Conservation (phyloP, 2,113 vertebrate species). For the Microcebus ravelobensis region DNA sequence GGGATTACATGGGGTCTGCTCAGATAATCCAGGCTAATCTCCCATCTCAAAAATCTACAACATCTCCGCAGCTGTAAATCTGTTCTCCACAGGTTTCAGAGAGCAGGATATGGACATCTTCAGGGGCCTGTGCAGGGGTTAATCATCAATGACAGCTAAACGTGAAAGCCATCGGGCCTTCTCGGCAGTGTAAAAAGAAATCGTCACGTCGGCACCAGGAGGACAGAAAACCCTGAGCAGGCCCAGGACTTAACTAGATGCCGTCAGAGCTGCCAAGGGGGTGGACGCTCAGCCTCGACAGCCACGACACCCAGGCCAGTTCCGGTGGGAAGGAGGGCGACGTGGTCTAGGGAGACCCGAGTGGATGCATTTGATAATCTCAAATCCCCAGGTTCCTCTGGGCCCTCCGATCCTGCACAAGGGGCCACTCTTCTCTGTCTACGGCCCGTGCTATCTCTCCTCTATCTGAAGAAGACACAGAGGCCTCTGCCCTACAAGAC, state of each 20-base stretch:
- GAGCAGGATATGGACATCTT: not conserved
- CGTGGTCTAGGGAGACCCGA: not conserved
- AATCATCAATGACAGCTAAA: not conserved
- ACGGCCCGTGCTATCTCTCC: not conserved
- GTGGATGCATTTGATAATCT: not conserved
- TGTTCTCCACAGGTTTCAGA: not conserved
- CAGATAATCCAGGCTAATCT: not conserved
- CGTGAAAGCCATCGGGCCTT: not conserved
- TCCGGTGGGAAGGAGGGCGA: not conserved
- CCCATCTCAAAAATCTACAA: not conserved
- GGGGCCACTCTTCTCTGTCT: not conserved
- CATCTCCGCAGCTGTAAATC: not conserved
- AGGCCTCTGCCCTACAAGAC: not conserved
- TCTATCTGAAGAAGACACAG: not conserved
- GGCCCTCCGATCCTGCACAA: not conserved
- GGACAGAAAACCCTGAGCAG: not conserved
- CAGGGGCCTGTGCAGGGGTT: not conserved
- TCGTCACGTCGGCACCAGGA: not conserved
- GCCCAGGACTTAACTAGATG: not conserved
- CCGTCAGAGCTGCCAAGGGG: not conserved
- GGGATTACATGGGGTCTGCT: too few relatives aligned
- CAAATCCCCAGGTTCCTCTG: not conserved
- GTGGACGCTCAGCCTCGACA: not conserved
- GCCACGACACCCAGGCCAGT: not conserved
- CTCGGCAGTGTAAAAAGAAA: not conserved